These are phyloP conservation scores for Phalacrocorax aristotelis DNA, from an alignment of 2,113 vertebrate genomes.

Conservation along the genomic window DNA sequence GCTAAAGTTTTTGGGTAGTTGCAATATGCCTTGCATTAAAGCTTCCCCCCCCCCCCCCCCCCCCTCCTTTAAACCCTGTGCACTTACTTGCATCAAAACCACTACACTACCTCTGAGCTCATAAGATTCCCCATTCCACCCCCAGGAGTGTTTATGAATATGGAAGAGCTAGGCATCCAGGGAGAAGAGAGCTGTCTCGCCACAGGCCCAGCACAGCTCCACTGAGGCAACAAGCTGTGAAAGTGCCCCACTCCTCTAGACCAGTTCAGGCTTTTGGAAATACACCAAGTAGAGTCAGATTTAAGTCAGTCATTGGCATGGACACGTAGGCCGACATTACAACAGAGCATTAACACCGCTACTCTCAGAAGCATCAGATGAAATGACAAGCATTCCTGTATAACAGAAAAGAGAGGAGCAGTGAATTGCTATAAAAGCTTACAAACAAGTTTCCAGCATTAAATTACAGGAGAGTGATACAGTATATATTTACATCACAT, in stretches of 20 bases:
- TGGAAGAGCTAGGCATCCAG: rapidly evolving
- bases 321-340: neutral
- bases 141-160: neutral
- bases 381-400: neutral
- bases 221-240: neutral
- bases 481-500: neutral
- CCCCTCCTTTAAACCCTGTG: neutral
- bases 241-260: neutral
- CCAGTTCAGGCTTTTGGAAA: neutral
- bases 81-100: neutral
- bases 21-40: too few relatives aligned
- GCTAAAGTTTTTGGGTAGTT: neutral
- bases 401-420: neutral
- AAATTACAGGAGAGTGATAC: neutral
- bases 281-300: neutral
- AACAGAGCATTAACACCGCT: neutral
- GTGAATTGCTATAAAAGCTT: neutral
- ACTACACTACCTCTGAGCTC: neutral
- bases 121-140: neutral
- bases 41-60: too few relatives aligned
- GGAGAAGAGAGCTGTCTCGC: neutral
- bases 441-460: neutral
- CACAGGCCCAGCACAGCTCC: neutral
- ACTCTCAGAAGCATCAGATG: neutral
- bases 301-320: neutral